Evolutionary conservation across 2,797 vertebrate genomes (phyloP), one percentile per base, ranked within the genome.

Genomic region (Benthosema pterotum): DNA sequence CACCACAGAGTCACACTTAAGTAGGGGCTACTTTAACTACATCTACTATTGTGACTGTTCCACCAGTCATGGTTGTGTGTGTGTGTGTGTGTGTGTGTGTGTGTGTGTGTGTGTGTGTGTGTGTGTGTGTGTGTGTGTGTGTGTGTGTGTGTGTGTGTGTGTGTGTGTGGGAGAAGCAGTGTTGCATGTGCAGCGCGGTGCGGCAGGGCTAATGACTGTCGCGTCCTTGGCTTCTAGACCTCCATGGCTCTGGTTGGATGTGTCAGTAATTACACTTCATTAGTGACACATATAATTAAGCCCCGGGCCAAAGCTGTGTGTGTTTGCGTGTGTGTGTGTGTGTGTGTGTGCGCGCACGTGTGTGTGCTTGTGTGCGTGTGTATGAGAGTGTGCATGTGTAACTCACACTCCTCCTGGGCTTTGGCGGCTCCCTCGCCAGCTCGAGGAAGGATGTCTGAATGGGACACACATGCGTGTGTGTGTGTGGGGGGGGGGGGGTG

Each of bases 251-350:
- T 83, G 85, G 79, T n/a, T 88, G 83, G 82, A 81, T 86, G 86
- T 85, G 86, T 85, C 87, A 90, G 88, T 90, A 93, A 92, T 92
- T 92, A 91, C 87, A 90, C 90, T 91, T 92, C 91, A 92, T 93
- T 93, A 91, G 87, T 83, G 87, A 85, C 85, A 83, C 74, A 63
- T 90, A 77, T 89, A 92, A 92, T 92, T 90, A 91, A 88, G 82
- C 86, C 80, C 80, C 88, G 91, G 91, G 89, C 5, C 1, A 89
- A 85, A 80, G 86, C 79, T 75, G 47, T 77, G 70, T 22, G 54
- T 50, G 67, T 68, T 52, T 62, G 59, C 49, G 46, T 46, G 52
- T 51, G 48, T 15, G 63, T 55, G 14, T 22, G 11, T 12, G 57
- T 6, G 5, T 14, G 15, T 8, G 14, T 16, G 15, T 6, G 2